Evolutionary conservation across 1,140 invertebrate species (phyloP).

Genomic region (Cataglyphis hispanica): DNA sequence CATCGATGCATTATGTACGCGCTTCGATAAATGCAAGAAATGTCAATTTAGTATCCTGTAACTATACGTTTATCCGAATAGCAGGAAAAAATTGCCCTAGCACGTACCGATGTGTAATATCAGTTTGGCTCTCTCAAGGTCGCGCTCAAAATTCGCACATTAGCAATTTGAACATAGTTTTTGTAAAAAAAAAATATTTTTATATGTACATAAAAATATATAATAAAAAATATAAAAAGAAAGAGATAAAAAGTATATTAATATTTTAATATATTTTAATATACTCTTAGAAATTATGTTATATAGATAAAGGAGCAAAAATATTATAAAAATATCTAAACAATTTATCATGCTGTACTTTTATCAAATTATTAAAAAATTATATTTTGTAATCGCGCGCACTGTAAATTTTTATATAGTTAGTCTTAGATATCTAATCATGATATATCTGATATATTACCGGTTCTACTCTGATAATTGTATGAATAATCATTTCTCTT

Average conservation of each 20-base stretch:
- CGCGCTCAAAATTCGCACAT: background rate
- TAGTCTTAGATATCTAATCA: background rate
- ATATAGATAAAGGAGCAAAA: background rate
- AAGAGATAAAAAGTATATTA: background rate
- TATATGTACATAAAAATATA: too few species aligned
- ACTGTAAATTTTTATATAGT: background rate
- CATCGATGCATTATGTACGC: constrained; percentile 17
- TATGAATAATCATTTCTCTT: background rate
- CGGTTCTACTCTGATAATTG: background rate
- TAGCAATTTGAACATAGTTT: background rate
- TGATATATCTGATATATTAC: background rate
- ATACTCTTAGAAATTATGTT: background rate
- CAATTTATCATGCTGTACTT: background rate
- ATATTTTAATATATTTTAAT: background rate
- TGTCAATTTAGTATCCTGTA: constrained; percentile 2
- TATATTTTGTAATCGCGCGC: background rate
- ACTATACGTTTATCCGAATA: background rate
- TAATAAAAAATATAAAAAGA: background rate
- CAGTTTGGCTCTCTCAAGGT: background rate
- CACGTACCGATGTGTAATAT: background rate
- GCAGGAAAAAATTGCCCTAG: background rate
- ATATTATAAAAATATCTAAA: background rate
- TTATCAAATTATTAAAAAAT: background rate
- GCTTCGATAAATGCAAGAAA: background rate
- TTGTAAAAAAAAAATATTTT: background rate